These are phyloP conservation scores for Drosophila ohnishii DNA, from an alignment of 1,140 invertebrate genomes.

Conservation along the genomic window DNA sequence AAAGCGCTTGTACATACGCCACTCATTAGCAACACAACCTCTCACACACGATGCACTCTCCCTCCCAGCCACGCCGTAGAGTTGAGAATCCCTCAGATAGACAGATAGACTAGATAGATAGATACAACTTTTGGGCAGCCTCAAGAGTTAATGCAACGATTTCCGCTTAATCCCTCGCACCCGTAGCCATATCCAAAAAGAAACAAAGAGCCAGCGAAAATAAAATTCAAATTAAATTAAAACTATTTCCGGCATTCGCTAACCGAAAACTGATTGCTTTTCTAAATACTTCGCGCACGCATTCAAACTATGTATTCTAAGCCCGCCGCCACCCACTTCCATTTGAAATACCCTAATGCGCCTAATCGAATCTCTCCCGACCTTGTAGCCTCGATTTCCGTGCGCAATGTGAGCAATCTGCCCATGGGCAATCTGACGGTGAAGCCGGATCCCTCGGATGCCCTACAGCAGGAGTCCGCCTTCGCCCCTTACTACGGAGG, in stretches of 20 bases:
- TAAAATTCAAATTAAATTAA: constrained; percentile 17
- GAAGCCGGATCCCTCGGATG: constrained; percentile 79
- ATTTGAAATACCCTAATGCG: constrained; percentile 5
- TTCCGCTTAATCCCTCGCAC: constrained; percentile 4
- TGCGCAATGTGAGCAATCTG: constrained; percentile 80
- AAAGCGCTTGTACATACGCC: constrained; percentile 71
- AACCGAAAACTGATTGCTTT: constrained; percentile 57
- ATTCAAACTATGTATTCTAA: constrained; percentile 57
- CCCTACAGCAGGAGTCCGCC: constrained; percentile 58
- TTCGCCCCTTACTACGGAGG: constrained; percentile 75
- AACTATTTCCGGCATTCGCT: constrained; percentile 23
- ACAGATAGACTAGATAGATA: constrained; percentile 16
- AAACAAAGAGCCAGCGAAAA: constrained; percentile 4
- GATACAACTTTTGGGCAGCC: constrained; percentile 39
- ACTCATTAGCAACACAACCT: constrained; percentile 23
- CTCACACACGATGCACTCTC: constrained; percentile 17
- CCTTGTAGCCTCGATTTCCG: constrained; percentile 80
- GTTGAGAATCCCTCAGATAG: constrained; percentile 19
- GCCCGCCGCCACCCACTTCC: background rate
- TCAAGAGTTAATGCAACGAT: background rate
- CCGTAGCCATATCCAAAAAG: constrained; percentile 5
- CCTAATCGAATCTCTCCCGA: constrained; percentile 12
- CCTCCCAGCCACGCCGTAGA: constrained; percentile 49
- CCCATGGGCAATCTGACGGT: constrained; percentile 79
- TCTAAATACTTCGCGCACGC: constrained; percentile 72